These are phyloP conservation scores for Drosophila quinaria DNA, from an alignment of 2,888 invertebrate species.

Conservation along the genomic window DNA sequence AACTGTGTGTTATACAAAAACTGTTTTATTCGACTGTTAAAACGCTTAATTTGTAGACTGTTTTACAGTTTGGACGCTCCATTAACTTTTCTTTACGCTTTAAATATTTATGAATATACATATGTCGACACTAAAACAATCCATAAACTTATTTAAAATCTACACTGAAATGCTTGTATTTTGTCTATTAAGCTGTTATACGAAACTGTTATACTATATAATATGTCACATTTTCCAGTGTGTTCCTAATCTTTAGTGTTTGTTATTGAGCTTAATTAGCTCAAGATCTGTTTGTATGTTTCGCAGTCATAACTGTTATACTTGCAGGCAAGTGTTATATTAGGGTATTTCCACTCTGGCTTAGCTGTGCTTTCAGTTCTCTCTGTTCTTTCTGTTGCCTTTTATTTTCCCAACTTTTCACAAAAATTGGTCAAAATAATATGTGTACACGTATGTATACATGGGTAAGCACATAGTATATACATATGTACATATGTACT, in stretches of 20 bases:
- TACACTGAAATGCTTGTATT: background rate
- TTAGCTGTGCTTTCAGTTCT: background rate
- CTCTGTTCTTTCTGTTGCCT: constrained; percentile 3
- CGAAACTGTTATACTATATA: background rate
- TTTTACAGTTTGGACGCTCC: background rate
- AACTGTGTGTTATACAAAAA: background rate
- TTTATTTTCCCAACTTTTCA: background rate
- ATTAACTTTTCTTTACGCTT: background rate
- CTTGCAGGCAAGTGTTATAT: constrained; percentile 1
- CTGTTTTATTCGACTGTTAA: constrained; percentile 1
- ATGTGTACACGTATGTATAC: background rate
- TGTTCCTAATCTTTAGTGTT: background rate
- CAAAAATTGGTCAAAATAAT: constrained; percentile 16
- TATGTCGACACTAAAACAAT: background rate
- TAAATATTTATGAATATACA: too few species aligned
- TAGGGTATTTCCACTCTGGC: background rate
- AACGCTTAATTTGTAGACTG: too few species aligned
- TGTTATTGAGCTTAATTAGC: background rate
- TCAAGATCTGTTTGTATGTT: background rate
- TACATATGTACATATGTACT: constrained; percentile 2
- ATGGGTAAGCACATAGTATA: background rate
- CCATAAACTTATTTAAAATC: background rate
- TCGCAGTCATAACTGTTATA: background rate
- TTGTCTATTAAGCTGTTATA: background rate
- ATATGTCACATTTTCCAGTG: background rate